Evolutionary conservation across 2,888 invertebrate species (phyloP).

Genomic region (Notodonta dromedarius): DNA sequence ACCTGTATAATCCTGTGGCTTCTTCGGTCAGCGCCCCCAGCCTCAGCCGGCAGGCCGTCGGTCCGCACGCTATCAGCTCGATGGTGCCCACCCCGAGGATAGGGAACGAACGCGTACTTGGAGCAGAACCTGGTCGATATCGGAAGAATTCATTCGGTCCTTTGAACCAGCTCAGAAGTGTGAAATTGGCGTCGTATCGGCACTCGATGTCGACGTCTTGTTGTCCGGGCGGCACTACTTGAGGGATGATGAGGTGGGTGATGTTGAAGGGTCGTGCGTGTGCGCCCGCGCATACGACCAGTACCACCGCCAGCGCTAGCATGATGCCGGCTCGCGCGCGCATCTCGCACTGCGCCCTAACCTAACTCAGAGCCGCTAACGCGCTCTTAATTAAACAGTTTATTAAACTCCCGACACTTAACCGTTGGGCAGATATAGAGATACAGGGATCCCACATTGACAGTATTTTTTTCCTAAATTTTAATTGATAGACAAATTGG

Average conservation of each 20-base stretch:
- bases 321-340: conserved; percentile 69
- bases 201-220: conserved; percentile 71
- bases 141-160: conserved; percentile 74
- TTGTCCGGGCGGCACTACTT: conserved; percentile 58
- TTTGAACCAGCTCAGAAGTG: conserved; percentile 75
- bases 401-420: conserved; percentile 81
- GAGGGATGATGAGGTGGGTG: conserved; percentile 66
- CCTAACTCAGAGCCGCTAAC: conserved; percentile 57
- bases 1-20: conserved; percentile 71
- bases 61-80: conserved; percentile 68
- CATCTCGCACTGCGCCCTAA: conserved; percentile 67
- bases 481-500: conserved; percentile 76
- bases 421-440: conserved; percentile 61
- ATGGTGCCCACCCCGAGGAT: conserved; percentile 67
- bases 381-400: conserved; percentile 80
- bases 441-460: conserved; percentile 59
- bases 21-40: conserved; percentile 68
- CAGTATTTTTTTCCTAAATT: conserved; percentile 55
- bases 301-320: conserved; percentile 50
- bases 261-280: conserved; percentile 64
- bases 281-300: conserved; percentile 43
- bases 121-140: conserved; percentile 67
- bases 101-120: conserved; percentile 68
- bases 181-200: conserved; percentile 75
- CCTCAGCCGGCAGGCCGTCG: conserved; percentile 62